Conservation (phyloP, 2,797 vertebrate species). For the Peromyscus melanophrys region DNA sequence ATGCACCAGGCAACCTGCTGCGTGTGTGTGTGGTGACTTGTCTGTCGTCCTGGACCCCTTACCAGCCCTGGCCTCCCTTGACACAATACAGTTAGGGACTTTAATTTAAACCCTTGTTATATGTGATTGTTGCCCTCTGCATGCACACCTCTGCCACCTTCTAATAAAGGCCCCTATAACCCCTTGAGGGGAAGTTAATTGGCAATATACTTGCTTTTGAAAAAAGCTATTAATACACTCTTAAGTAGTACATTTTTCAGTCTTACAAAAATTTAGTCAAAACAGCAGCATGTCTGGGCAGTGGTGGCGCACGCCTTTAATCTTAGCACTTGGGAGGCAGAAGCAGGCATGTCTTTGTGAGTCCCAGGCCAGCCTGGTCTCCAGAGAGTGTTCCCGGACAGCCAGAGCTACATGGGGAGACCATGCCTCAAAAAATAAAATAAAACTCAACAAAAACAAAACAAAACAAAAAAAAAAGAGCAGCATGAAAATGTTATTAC, state of each 20-base stretch:
- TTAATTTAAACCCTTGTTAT: neutral
- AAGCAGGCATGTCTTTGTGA: neutral
- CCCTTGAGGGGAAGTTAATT: neutral
- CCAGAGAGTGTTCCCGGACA: neutral
- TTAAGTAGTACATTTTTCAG: constrained; percentile 25
- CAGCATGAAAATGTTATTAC: neutral
- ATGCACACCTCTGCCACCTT: neutral
- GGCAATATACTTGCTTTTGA: neutral
- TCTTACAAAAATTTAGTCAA: constrained; percentile 36
- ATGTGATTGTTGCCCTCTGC: neutral
- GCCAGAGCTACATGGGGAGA: neutral
- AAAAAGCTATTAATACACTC: constrained; percentile 17
- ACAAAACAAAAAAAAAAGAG: neutral
- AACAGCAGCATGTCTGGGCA: neutral
- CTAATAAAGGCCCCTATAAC: neutral
- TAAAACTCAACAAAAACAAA: neutral
- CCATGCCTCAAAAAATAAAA: neutral
- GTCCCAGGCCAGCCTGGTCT: neutral
- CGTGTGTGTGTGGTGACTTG: too few species aligned
- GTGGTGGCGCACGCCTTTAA: neutral
- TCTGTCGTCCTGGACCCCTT: too few species aligned
- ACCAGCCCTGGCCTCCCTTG: neutral
- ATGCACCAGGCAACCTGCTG: neutral
- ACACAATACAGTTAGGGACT: neutral
- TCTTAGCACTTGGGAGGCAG: neutral